Percentiles rank a stretch among this genome's conserved stretches.
Evolutionary conservation across 2,113 vertebrate genomes (phyloP).

Genomic region (Lasiurus cinereus): DNA sequence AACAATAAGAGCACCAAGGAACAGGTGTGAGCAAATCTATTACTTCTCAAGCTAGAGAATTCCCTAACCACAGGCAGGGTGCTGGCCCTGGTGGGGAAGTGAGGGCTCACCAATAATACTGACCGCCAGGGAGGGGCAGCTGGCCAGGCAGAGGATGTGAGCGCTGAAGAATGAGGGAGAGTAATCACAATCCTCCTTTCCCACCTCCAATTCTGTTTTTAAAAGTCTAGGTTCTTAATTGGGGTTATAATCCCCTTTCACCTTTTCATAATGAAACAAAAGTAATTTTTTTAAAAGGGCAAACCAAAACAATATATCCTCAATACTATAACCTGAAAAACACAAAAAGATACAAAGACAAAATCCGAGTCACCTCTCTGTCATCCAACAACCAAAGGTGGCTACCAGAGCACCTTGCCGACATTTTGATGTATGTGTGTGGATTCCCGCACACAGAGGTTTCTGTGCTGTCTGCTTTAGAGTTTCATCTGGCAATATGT

Average conservation of each 20-base stretch:
- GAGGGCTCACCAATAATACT: neutral
- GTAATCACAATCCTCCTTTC: too few relatives aligned
- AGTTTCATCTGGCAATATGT: neutral
- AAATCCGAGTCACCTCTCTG: neutral
- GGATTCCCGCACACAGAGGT: neutral
- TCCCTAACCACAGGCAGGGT: neutral
- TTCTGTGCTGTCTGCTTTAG: neutral
- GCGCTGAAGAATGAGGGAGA: neutral
- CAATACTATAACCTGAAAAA: slow-evolving; percentile 11
- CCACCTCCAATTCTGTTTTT: neutral
- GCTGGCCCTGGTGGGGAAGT: neutral
- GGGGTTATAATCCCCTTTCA: neutral
- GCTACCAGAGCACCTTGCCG: neutral
- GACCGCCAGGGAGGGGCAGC: neutral
- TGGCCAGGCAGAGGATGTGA: neutral
- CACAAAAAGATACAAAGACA: neutral
- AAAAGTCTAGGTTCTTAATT: neutral
- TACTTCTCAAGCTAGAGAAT: neutral
- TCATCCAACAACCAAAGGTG: neutral
- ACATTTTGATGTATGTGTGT: neutral
- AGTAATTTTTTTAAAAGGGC: slow-evolving; percentile 14
- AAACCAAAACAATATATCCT: slow-evolving; percentile 31
- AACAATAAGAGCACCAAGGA: neutral
- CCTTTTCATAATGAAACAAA: slow-evolving; percentile 36
- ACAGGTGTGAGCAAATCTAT: neutral